Base-by-base conservation (phyloP, 2,888 invertebrate genomes). In the Torymus texanus region DNA sequence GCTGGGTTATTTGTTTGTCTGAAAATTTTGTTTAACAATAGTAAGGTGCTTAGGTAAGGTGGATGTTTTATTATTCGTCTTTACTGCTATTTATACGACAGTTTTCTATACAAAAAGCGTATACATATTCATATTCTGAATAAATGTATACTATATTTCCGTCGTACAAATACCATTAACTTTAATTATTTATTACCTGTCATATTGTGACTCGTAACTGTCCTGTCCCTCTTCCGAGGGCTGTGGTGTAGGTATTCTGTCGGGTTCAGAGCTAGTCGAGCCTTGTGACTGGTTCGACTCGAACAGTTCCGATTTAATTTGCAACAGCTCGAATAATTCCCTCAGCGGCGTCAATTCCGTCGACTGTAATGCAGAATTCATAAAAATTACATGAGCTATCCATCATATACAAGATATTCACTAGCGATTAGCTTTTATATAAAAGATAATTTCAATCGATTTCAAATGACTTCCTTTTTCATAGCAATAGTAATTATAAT, bases 321-420 rank as follows among this genome's bases (percentile, higher is more conserved):
- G 96, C 86, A 96, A 91, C 85, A 96, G 91, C 89, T 96, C 94
- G 89, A 96, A 94, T 76, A 96, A 91, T 90, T 96, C 96, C 91
- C 95, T 94, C 91, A 96, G 93, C 87, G 95, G 95, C 88, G 95
- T 94, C 85, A 96, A 93, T 91, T 96, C 96, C 85, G 93, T 94
- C 84, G 94, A 94, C 95, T 95, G 91, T 84, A 93, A 84, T 8
- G 5, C 41, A 41, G 1, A 92, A 83, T 81, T 79, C 82, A 83
- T 73, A 83, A 61, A 75, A 68, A 68, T 41, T 8, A 41, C 8
- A 41, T 41, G 5, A 63, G 50, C 53, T 29, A 72, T 12, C 41
- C 5, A 41, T 41, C 41, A 1, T 41, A 41, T 41, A 41, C 41
- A 8, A 41, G 41, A 41, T 41, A 41, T 41, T 41, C 41, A 41